Evolutionary conservation across 2,888 invertebrate species (phyloP), one percentile per base, ranked within the genome.

Genomic region (Drosophila paramelanica): DNA sequence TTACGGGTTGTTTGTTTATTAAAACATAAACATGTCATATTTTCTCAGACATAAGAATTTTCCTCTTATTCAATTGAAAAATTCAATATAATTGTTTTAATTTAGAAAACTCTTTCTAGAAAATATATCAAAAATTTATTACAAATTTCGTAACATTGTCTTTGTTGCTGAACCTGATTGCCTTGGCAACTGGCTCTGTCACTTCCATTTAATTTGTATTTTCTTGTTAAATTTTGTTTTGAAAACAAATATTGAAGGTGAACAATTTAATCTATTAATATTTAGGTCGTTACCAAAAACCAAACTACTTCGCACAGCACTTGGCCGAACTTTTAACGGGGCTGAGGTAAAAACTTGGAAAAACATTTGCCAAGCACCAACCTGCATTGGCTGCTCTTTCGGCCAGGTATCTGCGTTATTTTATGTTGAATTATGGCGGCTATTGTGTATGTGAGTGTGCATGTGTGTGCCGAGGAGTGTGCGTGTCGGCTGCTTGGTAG

Each of bases 381-480:
- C 49, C 50, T 79, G 65, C 58, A 60, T 25, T 71, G 43, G 36
- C 43, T 39, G 46, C 52, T 51, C 64, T 58, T 56, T 65, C 17
- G 47, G 52, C 56, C 62, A 66, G 77, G 65, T 56, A 61, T 71
- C 80, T 81, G 87, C 79, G 70, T 83, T 81, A 86, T 74, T 69
- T 83, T 81, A 79, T 83, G 79, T 84, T 83, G 87, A 86, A 66
- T 86, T 86, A 86, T 83, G 79, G 80, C 62, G 66, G 67, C 80
- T 67, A 76, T 85, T 85, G 86, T 82, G 64, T 20, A 39, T 66
- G 20, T 53, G 59, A 13, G 43, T 47, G 60, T 65, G 27, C 49
- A 57, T 45, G 53, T 38, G 59, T 47, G 55, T 46, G 51, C 3
- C 3, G 4, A 23, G 23, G 23, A 42, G 58, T 43, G 46, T 58